phyloP scores from a whole-genome alignment of 2,888 invertebrate genomes.

The Loripinus fragilis region DNA sequence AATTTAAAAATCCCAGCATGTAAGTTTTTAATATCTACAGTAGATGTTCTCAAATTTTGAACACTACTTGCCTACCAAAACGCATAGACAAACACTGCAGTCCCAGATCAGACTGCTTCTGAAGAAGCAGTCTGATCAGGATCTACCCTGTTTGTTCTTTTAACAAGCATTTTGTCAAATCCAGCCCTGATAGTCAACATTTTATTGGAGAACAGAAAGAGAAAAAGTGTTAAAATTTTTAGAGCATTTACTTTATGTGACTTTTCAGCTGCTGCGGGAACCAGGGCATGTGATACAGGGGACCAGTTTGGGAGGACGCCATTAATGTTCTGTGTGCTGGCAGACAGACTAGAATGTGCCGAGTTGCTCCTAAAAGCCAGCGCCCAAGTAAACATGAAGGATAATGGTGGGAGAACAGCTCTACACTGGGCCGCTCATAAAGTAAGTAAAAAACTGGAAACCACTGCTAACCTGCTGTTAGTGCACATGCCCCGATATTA shows the following conservation, averaged over 20 bases:
- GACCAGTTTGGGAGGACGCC: constrained; percentile 83
- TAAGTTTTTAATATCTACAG: neutral
- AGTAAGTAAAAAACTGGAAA: no score
- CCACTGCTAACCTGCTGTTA: no score
- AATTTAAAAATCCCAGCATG: no score
- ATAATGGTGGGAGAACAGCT: constrained; percentile 82
- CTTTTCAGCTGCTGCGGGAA: neutral
- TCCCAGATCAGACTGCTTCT: no score
- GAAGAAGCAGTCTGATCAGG: neutral
- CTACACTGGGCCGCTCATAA: constrained; percentile 83
- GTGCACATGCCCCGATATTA: no score
- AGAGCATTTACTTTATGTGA: no score
- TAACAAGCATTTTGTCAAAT: neutral
- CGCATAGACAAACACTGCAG: no score
- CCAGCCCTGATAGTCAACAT: no score
- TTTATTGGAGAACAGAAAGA: no score
- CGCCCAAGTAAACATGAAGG: constrained; percentile 80
- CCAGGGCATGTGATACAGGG: constrained; percentile 72
- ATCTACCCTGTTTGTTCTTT: neutral
- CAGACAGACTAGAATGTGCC: constrained; percentile 82
- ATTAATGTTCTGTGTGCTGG: constrained; percentile 83
- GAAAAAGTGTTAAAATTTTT: no score
- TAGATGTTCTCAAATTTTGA: no score
- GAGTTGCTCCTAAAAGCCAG: constrained; percentile 81
- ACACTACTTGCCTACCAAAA: no score